phyloP scores from a whole-genome alignment of 2,797 vertebrate species.

The Pelochelys cantorii region DNA sequence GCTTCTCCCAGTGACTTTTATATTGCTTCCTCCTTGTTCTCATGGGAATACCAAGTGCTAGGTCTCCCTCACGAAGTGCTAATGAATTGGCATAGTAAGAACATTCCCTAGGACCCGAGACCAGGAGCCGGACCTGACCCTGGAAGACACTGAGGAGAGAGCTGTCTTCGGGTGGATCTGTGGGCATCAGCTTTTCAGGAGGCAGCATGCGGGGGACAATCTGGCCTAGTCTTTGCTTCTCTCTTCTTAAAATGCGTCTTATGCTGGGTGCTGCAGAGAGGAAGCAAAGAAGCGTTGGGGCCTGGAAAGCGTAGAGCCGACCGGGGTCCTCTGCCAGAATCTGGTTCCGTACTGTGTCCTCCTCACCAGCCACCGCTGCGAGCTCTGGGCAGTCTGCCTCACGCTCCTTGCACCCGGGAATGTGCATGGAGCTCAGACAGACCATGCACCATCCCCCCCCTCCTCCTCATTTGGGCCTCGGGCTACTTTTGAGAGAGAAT shows the following conservation, averaged over 20 bases:
- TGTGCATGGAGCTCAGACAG: too few species aligned
- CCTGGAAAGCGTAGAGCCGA: not conserved
- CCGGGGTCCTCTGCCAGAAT: not conserved
- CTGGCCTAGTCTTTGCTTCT: not conserved
- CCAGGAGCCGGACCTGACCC: not conserved
- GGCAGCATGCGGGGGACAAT: not conserved
- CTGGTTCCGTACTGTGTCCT: not conserved
- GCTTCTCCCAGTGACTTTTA: too few species aligned
- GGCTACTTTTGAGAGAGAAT: not conserved
- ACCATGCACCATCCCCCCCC: not conserved
- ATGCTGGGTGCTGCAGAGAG: not conserved
- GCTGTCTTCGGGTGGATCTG: not conserved
- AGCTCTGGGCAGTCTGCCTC: too few species aligned
- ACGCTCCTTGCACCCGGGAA: too few species aligned
- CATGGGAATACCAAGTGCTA: too few species aligned
- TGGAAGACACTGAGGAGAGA: not conserved
- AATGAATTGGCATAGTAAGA: too few species aligned
- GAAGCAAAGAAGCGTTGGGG: not conserved
- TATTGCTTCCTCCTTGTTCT: too few species aligned
- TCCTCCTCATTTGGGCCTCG: not conserved
- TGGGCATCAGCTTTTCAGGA: not conserved
- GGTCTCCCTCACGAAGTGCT: too few species aligned
- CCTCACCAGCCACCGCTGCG: too few species aligned
- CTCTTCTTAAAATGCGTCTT: not conserved
- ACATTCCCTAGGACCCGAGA: not conserved